Evolutionary conservation across 2,113 vertebrate species (phyloP).

Genomic region (Emydura subglobosa): DNA sequence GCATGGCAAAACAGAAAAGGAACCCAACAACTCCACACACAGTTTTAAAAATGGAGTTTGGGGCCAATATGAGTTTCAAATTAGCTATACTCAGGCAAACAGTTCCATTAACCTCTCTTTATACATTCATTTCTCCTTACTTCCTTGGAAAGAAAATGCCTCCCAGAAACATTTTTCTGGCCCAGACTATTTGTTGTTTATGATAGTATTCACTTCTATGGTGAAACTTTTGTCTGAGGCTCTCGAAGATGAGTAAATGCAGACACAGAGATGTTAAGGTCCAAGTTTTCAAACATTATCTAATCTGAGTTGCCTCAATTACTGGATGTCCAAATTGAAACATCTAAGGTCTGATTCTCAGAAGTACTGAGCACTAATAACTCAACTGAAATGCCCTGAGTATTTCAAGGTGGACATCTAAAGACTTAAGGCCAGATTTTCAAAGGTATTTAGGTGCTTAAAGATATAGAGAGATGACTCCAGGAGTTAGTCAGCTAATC

Average conservation of each 20-base stretch:
- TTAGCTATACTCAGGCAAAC: neutral
- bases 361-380: neutral
- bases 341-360: neutral
- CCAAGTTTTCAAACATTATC: neutral
- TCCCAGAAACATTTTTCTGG: neutral
- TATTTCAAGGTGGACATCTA: neutral
- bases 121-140: neutral
- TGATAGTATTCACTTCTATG: neutral
- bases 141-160: neutral
- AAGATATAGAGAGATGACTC: neutral
- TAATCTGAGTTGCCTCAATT: fast-evolving
- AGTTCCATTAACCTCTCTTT: neutral
- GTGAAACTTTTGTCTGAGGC: neutral
- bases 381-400: neutral
- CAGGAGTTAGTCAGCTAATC: neutral
- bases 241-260: neutral
- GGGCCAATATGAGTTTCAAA: neutral
- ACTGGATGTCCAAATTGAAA: neutral
- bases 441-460: neutral
- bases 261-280: neutral
- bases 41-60: neutral
- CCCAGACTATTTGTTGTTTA: neutral
- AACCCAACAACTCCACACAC: fast-evolving
- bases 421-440: neutral
- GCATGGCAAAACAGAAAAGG: neutral